Conservation (phyloP, 1,140 invertebrate genomes). For the Meteorus sp. region DNA sequence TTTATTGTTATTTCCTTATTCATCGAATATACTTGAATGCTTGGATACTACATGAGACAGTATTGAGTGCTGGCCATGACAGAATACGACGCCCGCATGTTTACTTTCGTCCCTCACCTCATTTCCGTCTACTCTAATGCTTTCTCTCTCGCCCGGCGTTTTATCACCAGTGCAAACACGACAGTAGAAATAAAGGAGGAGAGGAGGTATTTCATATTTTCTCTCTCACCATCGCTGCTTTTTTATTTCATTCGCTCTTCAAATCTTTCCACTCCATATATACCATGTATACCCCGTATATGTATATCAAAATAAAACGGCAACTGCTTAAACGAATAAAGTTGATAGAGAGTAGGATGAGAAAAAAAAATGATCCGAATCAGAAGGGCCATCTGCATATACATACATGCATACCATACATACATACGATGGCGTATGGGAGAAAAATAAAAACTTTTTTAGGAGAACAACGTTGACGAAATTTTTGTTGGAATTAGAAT, state of each 20-base stretch:
- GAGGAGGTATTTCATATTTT: background rate
- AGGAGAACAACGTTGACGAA: background rate
- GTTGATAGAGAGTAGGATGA: background rate
- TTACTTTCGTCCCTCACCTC: too few relatives aligned
- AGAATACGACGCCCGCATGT: constrained; percentile 49
- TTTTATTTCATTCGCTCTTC: too few relatives aligned
- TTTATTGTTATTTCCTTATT: constrained; percentile 23
- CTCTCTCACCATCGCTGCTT: background rate
- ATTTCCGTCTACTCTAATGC: too few relatives aligned
- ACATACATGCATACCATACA: too few relatives aligned
- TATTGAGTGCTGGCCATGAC: constrained; percentile 43
- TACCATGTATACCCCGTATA: background rate
- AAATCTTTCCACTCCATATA: background rate
- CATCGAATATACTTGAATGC: constrained; percentile 22
- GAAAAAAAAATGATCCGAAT: too few relatives aligned
- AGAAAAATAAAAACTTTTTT: constrained; percentile 9
- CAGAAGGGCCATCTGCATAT: too few relatives aligned
- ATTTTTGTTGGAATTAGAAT: constrained; percentile 19
- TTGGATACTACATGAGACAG: constrained; percentile 31
- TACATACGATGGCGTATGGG: background rate
- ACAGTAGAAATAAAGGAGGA: background rate
- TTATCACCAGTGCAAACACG: constrained; percentile 54
- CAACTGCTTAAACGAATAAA: background rate
- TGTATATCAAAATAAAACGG: constrained; percentile 1
- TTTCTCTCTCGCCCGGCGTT: too few relatives aligned